Evolutionary conservation across 2,888 invertebrate genomes (phyloP), one percentile per base, ranked within the genome.

Genomic region (Strigamia crassipes): DNA sequence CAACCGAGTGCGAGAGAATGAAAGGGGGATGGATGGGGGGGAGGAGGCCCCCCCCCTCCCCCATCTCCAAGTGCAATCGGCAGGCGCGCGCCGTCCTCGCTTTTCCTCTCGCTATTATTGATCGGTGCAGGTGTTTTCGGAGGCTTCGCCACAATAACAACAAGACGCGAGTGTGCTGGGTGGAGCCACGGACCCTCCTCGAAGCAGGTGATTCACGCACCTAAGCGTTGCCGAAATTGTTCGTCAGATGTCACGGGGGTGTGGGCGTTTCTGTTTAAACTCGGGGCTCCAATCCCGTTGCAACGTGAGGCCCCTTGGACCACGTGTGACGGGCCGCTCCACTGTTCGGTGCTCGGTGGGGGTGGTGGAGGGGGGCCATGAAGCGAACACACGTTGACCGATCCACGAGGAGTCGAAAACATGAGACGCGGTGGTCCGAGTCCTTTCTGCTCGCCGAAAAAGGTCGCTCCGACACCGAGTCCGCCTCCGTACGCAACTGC

Each of bases 391-490:
- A 23, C 23, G 12, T 18, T 21, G 61, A 61, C 61, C 61, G 46
- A n/a, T 15, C 15, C 15, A n/a, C 13, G 12, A n/a, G 56, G 56
- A 56, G 56, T n/a, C 18, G 18, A 56, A 18, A 73, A 31, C 27
- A 73, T 73, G 61, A 61, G 61, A n/a, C 73, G 73, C 31, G 73
- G 13, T 31, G 31, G 73, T 73, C 73, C 73, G 9, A 73, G 73
- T 73, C 73, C 73, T 8, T 73, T 73, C 10, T 73, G 73, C 73
- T 73, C 73, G 73, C 73, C 73, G 23, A 73, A 73, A 31, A 73
- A 73, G n/a, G 27, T 73, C 15, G 73, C 73, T 12, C 73, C 73
- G 3, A 73, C 73, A n/a, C 73, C 31, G 27, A 73, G 73, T 27
- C 73, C 73, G 15, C 73, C 73, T 0, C 73, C 73, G 23, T 73